Percentiles rank a stretch among this genome's conserved stretches.
These are phyloP conservation scores for human (Homo sapiens) DNA, from an alignment of 2,113 vertebrate species.

Conservation along the genomic window GRCh38 chr11:104843001-104843500, in stretches of 20 bases:
- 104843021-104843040: neutral
- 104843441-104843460: neutral
- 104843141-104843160: neutral
- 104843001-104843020: neutral
- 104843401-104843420: neutral
- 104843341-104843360: neutral
- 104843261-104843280: neutral
- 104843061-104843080: neutral
- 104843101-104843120: neutral
- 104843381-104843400: neutral
- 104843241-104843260: neutral
- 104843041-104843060: neutral
- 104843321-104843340: neutral
- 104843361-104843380: neutral
- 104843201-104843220: neutral
- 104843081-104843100: neutral
- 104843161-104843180: neutral
- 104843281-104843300: neutral
- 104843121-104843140: neutral
- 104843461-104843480: neutral
- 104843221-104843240: neutral
- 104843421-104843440: neutral
- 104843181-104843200: neutral
- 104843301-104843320: neutral
- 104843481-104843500: neutral